These are phyloP conservation scores for Thryonomys swinderianus DNA, from an alignment of 2,113 vertebrate species.

Conservation along the genomic window DNA sequence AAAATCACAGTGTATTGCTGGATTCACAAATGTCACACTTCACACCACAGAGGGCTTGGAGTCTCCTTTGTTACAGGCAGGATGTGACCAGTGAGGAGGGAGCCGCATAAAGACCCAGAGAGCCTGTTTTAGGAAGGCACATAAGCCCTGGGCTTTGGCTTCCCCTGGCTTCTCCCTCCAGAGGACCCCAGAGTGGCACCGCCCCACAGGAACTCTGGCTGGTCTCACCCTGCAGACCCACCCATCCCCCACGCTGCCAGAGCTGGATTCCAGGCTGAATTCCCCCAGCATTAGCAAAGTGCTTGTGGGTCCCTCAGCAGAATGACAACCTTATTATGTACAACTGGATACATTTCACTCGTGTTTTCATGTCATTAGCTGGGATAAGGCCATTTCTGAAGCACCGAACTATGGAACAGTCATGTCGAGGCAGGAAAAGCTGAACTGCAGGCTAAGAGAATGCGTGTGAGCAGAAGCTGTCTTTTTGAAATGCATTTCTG, in stretches of 20 bases:
- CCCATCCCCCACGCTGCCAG: slow-evolving; percentile 23
- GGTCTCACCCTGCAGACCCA: not conserved
- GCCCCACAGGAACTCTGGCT: not conserved
- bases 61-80: not conserved
- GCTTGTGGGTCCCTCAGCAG: slow-evolving; percentile 72
- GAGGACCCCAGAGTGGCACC: accelerated
- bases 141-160: accelerated
- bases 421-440: slow-evolving; percentile 13
- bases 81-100: not conserved
- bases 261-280: slow-evolving; percentile 69
- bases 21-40: not conserved
- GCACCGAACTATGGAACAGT: slow-evolving; percentile 69
- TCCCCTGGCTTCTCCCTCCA: not conserved
- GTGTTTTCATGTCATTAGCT: slow-evolving; percentile 80
- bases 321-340: slow-evolving; percentile 81
- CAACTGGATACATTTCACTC: slow-evolving; percentile 72
- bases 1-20: not conserved
- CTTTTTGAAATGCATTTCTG: not conserved
- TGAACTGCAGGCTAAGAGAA: not conserved
- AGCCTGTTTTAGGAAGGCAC: not conserved
- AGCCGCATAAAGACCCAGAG: not conserved
- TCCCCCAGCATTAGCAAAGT: slow-evolving; percentile 79
- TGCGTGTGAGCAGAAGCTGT: not conserved
- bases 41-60: not conserved
- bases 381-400: slow-evolving; percentile 73